Conservation (phyloP, 1,140 invertebrate genomes). For the Listronotus oregonensis region DNA sequence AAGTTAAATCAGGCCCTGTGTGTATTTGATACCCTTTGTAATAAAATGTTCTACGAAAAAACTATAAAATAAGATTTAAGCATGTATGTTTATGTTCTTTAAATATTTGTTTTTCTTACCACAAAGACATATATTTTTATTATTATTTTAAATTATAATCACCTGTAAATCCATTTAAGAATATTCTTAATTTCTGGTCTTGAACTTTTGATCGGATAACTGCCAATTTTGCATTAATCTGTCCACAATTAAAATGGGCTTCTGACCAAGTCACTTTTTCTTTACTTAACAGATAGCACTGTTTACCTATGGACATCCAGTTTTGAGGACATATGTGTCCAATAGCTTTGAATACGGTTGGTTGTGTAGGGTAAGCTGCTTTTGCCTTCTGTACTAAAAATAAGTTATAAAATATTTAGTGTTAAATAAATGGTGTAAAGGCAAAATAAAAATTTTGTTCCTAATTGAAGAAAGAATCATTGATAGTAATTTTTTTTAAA, state of each 20-base stretch:
- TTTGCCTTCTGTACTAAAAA: constrained; percentile 21
- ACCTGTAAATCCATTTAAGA: constrained; percentile 35
- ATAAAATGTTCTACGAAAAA: too few relatives aligned
- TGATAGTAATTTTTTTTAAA: too few relatives aligned
- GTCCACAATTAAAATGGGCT: constrained; percentile 30
- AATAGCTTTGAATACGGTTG: constrained; percentile 8
- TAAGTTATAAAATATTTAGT: too few relatives aligned
- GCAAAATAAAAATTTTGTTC: too few relatives aligned
- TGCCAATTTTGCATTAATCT: constrained; percentile 31
- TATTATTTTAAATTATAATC: neutral
- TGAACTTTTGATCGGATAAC: constrained; percentile 23
- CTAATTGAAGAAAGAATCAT: too few relatives aligned
- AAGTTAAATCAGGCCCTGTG: too few relatives aligned
- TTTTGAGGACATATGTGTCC: constrained; percentile 34
- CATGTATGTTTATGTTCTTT: too few relatives aligned
- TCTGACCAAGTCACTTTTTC: constrained; percentile 28
- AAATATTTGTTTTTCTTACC: too few relatives aligned
- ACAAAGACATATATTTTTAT: too few relatives aligned
- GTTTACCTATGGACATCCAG: constrained; percentile 32
- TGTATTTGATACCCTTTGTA: too few relatives aligned
- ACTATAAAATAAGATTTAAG: too few relatives aligned
- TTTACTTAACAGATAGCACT: constrained; percentile 35
- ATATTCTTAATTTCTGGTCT: constrained; percentile 33
- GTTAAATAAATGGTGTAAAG: too few relatives aligned
- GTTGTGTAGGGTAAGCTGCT: constrained; percentile 6